These are phyloP conservation scores for Cotesia congregata DNA, from an alignment of 2,888 invertebrate genomes.

Conservation along the genomic window DNA sequence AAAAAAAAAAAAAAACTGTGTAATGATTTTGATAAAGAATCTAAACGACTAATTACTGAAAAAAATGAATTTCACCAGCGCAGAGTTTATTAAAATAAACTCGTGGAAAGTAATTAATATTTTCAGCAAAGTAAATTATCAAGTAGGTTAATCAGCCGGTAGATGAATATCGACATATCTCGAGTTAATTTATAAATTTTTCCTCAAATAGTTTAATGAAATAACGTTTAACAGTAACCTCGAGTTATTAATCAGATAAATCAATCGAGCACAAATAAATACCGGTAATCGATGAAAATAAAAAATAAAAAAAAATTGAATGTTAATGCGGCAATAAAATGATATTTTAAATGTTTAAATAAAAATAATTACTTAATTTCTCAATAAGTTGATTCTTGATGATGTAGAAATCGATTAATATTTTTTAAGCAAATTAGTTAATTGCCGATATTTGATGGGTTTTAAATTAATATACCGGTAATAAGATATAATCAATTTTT, in stretches of 20 bases:
- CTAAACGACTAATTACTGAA: neutral
- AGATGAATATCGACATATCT: neutral
- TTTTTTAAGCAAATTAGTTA: neutral
- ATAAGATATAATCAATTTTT: no score
- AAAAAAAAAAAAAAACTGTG: no score
- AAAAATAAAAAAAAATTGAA: neutral
- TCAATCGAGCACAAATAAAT: neutral
- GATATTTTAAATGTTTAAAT: neutral
- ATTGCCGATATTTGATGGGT: neutral
- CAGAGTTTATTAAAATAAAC: neutral
- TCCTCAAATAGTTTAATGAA: neutral
- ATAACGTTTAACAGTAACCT: neutral
- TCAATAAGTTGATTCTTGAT: neutral
- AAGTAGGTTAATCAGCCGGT: neutral
- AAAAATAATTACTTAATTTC: neutral
- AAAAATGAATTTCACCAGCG: neutral
- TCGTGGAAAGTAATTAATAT: neutral
- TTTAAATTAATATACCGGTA: neutral
- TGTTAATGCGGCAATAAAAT: neutral
- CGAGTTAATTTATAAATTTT: neutral
- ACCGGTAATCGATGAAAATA: neutral
- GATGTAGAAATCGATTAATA: neutral
- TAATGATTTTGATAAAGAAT: no score
- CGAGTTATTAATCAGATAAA: neutral
- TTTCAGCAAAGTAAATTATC: neutral